Evolutionary conservation across 2,113 vertebrate species (phyloP).

Genomic region (Pseudorectes ferrugineus): DNA sequence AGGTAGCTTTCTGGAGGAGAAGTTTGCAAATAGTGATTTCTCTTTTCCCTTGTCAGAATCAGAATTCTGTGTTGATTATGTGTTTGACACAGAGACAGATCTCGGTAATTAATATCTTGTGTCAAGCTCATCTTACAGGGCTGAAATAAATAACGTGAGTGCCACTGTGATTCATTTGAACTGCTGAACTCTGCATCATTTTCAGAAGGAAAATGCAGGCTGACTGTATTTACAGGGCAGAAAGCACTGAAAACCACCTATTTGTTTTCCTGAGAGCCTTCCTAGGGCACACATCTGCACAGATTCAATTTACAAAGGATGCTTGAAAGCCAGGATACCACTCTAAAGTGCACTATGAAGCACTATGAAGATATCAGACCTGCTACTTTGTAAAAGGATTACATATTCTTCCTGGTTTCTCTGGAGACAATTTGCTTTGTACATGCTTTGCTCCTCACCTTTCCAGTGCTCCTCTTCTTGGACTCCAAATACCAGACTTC

Average conservation of each 20-base stretch:
- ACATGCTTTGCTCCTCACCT: background rate
- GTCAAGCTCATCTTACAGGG: background rate
- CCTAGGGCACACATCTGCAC: background rate
- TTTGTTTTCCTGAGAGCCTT: background rate
- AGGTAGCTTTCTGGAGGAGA: background rate
- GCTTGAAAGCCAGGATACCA: background rate
- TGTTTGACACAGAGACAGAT: background rate
- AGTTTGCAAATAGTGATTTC: background rate
- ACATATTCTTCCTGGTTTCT: background rate
- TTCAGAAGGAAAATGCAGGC: background rate
- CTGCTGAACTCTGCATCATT: background rate
- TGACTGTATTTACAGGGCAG: background rate
- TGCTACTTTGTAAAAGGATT: background rate
- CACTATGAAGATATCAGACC: background rate
- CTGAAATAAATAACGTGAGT: background rate
- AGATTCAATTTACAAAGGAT: background rate
- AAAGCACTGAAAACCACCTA: background rate
- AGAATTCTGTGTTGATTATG: background rate
- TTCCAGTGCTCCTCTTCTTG: background rate
- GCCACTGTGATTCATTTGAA: background rate
- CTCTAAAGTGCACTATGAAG: background rate
- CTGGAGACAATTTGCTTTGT: background rate
- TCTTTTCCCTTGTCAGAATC: background rate
- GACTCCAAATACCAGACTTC: background rate
- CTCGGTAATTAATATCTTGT: conserved; percentile 15